Evolutionary conservation across 2,888 invertebrate species (phyloP), one percentile per base, ranked within the genome.

Genomic region (Caenorhabditis sp.): DNA sequence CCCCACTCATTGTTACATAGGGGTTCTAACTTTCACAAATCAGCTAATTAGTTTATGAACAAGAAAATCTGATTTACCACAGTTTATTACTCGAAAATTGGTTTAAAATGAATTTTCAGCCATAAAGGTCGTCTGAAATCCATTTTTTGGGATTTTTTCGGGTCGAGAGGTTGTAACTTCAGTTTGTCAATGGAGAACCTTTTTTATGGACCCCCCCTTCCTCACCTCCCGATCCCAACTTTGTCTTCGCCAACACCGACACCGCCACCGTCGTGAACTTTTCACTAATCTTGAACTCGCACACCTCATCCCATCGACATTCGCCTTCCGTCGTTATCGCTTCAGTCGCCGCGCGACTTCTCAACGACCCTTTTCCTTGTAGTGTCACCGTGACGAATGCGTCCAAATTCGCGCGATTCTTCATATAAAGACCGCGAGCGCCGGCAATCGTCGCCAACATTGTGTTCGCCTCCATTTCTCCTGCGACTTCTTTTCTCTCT

Each of bases 281-380:
- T n/a, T 85, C 85, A 27, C 66, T 78, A 52, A 85, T 50, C 67
- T 80, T 76, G 69, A 85, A 86, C 82, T 86, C 86, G 43, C 82
- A 83, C 57, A 80, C 73, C 66, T 86, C 85, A 62, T 85, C 83
- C 85, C 85, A 86, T 59, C 77, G 68, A 54, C 72, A 71, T 38
- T 82, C 81, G 1, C 78, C 78, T n/a, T 75, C 72, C 1, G 73
- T 70, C 1, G 62, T 66, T 3, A 72, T 63, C 1, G 67, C 63
- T 49, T 82, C 82, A 1, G 82, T 79, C 17, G 76, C 64, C 25
- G 73, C 77, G 23, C 78, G 78, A 56, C 79, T 79, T n/a, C 77
- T 61, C 52, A 81, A 62, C 0, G 76, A 75, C 21, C 77, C 77
- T 66, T 79, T 79, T 65, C 79, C 79, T 59, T 76, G 76, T 0